Evolutionary conservation across 2,888 invertebrate species (phyloP).

Genomic region (Notodonta ziczac): DNA sequence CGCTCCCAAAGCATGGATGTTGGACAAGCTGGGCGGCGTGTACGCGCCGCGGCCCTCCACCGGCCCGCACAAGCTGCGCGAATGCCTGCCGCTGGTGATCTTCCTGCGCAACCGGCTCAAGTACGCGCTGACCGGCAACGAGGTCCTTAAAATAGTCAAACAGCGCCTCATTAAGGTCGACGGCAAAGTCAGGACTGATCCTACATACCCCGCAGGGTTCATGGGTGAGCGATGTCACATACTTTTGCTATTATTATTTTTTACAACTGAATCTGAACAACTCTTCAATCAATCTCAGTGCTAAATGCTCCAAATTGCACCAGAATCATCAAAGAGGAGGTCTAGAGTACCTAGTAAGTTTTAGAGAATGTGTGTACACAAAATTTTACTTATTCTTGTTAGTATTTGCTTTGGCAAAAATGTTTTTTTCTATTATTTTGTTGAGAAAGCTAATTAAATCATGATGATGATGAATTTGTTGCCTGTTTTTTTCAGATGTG

Average conservation of each 20-base stretch:
- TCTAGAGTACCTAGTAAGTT: no score
- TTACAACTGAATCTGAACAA: background rate
- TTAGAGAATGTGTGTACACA: no score
- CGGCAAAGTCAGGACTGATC: conserved; percentile 98
- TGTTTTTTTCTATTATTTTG: background rate
- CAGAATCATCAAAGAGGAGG: no score
- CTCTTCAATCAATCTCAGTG: no score
- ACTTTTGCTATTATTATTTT: conserved; percentile 3
- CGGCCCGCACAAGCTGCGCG: conserved; percentile 98
- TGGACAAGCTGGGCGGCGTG: conserved; percentile 99
- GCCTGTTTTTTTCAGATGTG: conserved; percentile 91
- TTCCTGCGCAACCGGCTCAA: conserved; percentile 98
- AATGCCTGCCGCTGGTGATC: conserved; percentile 97
- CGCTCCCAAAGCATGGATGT: conserved; percentile 99
- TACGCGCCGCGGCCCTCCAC: conserved; percentile 99
- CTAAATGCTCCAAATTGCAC: no score
- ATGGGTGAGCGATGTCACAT: conserved; percentile 92
- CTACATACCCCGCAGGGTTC: conserved; percentile 98
- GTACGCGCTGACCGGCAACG: conserved; percentile 98
- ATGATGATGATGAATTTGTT: no score
- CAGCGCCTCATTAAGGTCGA: conserved; percentile 99
- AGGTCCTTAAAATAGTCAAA: conserved; percentile 99
- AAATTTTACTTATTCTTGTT: background rate
- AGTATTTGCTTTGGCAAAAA: background rate
- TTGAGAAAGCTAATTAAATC: background rate